Evolutionary conservation across 2,113 vertebrate genomes (phyloP), one percentile per base, ranked within the genome.

Genomic region (Tamias sibiricus): DNA sequence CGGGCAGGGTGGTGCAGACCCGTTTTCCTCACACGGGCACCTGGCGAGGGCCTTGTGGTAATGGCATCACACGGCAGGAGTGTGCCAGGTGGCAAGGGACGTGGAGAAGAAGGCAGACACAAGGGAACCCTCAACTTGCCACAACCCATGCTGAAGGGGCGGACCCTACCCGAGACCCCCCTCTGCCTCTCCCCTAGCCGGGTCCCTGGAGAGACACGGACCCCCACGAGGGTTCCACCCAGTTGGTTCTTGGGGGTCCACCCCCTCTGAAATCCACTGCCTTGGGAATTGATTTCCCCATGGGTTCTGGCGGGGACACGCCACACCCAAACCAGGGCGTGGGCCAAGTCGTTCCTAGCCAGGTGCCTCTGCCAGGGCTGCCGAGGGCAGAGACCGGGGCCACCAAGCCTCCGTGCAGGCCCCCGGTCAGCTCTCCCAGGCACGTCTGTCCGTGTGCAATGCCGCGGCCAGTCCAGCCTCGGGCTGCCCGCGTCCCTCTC

Each of bases 351-450:
- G 9, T 57, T 37, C 59, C 16, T 35, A 6, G 10, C 6, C 35
- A 35, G 37, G 26, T 13, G 16, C 49, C 24, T 57, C 52, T 47
- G 40, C 69, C 6, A 22, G 57, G 57, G 42, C 71, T 37, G 26
- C n/a, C 22, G n/a, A n/a, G 37, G 28, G 0, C 7, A 69, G 47
- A 24, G 22, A 16, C 1, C 14, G 26, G 26, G 10, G 47, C 10
- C 2, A 24, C 12, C 4, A 5, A 30, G 26, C 24, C 54, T 6
- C 4, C 3, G 0, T 0, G 1, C 3, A 0, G 68, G 42, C 24
- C 28, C 32, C 0, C 9, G 30, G 42, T 16, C 57, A 32, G 9
- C 20, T 1, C 2, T 42, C 16, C 24, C 14, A 9, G 8, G 57
- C 22, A 59, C 24, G n/a, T n/a, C n/a, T 20, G 57, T 59, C 57